Base-by-base conservation (phyloP, 1,140 invertebrate species). In the Eupeodes corollae region DNA sequence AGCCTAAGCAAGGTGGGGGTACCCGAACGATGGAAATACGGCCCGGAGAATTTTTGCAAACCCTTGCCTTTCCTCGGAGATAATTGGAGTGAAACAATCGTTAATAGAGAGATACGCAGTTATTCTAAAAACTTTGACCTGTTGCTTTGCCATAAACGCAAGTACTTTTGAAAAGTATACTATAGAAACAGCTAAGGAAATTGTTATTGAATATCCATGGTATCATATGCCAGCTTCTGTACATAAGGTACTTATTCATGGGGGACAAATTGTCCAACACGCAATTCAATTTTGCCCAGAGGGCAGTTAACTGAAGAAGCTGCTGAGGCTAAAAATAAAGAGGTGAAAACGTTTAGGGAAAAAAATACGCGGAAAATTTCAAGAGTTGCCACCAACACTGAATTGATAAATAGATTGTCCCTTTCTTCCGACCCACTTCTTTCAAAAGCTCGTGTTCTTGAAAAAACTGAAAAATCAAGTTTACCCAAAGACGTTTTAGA, bases 21-120 rank as follows among this genome's bases (percentile, higher is more conserved):
- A 53, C 11, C 59, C 61, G 8, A 69, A 68, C 47, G 59, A 63
- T 50, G 62, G 60, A 13, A 70, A 70, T 51, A 64, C 59, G 11
- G 56, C 54, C 15, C 54, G 66, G 48, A 45, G 40, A 47, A 67
- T 70, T 55, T 69, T 67, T 46, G 37, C 45, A 39, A 41, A 66
- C 46, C 46, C 56, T n/a, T 44, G 52, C 38, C 44, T 56, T 52
- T 52, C 57, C 48, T 51, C 58, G 46, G 42, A 51, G 46, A 68
- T 70, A 35, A 40, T 39, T 19, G 47, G 41, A 30, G 33, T 69
- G 50, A 16, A 59, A 58, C 33, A 49, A 49, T 34, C 48, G 42
- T 19, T 53, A 44, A 37, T 46, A 39, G 31, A 18, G 21, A 34
- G 51, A 42, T 49, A 44, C 44, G 26, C 47, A 34, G 42, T 33